Conservation (phyloP, 2,113 vertebrate genomes). For the Grus americana region DNA sequence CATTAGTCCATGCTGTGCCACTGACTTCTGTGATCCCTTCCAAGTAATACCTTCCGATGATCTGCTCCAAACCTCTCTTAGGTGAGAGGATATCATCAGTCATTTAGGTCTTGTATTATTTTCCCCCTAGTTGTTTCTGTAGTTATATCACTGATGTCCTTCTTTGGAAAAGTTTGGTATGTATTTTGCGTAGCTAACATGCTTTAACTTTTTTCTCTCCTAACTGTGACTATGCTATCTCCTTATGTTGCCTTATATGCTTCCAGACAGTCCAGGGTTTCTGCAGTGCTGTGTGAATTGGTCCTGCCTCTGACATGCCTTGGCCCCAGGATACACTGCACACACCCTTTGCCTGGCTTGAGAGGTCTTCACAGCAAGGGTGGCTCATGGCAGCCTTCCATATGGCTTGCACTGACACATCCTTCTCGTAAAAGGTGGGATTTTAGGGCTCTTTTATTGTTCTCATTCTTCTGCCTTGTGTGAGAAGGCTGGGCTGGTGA, state of each 20-base stretch:
- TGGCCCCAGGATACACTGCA: background rate
- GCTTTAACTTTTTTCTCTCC: background rate
- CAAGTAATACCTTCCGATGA: background rate
- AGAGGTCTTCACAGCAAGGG: background rate
- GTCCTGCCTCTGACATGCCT: background rate
- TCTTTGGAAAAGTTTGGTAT: background rate
- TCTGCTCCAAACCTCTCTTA: background rate
- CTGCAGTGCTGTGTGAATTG: background rate
- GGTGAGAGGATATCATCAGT: background rate
- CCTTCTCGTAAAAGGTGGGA: background rate
- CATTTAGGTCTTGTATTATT: background rate
- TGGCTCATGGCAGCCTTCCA: background rate
- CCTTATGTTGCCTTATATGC: background rate
- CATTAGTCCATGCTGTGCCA: background rate
- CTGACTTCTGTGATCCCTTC: background rate
- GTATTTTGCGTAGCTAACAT: background rate
- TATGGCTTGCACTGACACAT: background rate
- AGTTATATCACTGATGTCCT: no score
- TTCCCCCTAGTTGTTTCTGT: accelerated
- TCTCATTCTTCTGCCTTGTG: background rate
- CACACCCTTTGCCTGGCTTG: background rate
- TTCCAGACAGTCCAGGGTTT: background rate
- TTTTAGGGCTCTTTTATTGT: background rate
- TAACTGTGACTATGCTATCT: background rate
- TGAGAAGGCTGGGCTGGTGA: background rate